Base-by-base conservation (phyloP, 2,797 vertebrate genomes). In the Poeciliopsis turneri region DNA sequence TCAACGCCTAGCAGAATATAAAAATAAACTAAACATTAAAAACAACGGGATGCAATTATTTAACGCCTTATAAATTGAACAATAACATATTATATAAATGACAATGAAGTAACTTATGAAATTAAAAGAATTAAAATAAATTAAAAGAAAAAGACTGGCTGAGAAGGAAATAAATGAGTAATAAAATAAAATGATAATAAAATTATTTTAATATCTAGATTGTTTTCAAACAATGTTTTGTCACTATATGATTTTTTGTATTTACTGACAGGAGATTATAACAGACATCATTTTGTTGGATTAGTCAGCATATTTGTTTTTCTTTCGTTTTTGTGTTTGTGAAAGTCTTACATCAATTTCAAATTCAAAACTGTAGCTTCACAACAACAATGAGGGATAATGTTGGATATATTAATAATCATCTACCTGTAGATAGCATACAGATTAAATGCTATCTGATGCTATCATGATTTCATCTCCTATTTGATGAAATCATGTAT, bases 391-490 rank as follows among this genome's bases (percentile, higher is more conserved):
- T 20, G 28, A 59, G 28, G 5, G 28, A 11, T 57, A 28, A 12
- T 57, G 55, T n/a, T 59, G 15, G 30, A 15, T 33, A 30, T 33
- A 10, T 68, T 41, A 41, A 25, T 69, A 80, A 51, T 47, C 47
- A 68, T 33, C 28, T 69, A 73, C 47, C 53, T 74, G 8, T 55
- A 68, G 45, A 77, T 18, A 16, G 23, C 41, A 72, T 46, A n/a
- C 45, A 73, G 75, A 46, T 76, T 61, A 68, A 85, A 69, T 51
- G n/a, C n/a, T n/a, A n/a, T n/a, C n/a, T n/a, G n/a, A n/a, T n/a
- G n/a, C n/a, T n/a, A n/a, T n/a, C n/a, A n/a, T n/a, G n/a, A n/a
- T n/a, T n/a, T n/a, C n/a, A n/a, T 45, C 76, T 61, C 33, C 78
- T 81, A 41, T 73, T 73, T 36, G n/a, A 33, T 75, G n/a, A 83